These are phyloP conservation scores for Thecocarcelia acutangulata DNA, from an alignment of 2,888 invertebrate genomes.

Conservation along the genomic window DNA sequence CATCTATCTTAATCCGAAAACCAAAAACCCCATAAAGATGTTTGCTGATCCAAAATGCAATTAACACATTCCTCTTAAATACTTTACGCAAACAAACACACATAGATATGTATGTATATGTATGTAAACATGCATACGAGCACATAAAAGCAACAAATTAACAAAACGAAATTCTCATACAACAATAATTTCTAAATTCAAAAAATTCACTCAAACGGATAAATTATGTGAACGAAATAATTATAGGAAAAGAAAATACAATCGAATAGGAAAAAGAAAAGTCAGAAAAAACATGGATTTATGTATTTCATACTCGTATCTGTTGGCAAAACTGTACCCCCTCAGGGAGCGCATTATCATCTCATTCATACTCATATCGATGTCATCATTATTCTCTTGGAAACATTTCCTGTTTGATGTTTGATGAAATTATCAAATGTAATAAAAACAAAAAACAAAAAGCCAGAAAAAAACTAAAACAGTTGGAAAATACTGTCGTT, in stretches of 20 bases:
- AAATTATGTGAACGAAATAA: background rate
- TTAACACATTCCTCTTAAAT: constrained; percentile 66
- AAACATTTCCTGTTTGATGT: constrained; percentile 55
- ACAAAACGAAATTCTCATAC: constrained; percentile 12
- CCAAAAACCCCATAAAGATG: constrained; percentile 60
- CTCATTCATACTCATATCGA: constrained; percentile 26
- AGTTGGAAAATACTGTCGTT: constrained; percentile 57
- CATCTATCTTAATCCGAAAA: constrained; percentile 63
- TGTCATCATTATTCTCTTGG: constrained; percentile 21
- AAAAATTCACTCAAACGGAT: constrained; percentile 32
- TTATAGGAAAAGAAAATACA: constrained; percentile 9
- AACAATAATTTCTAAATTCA: constrained; percentile 19
- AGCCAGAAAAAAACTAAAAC: background rate
- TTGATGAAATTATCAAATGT: constrained; percentile 63
- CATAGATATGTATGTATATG: no score
- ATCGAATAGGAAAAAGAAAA: constrained; percentile 5
- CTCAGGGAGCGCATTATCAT: constrained; percentile 40
- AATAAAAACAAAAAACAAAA: background rate
- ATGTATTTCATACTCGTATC: background rate
- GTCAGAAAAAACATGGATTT: constrained; percentile 21
- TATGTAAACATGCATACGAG: no score
- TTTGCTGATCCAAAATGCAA: constrained; percentile 69
- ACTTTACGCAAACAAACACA: constrained; percentile 56
- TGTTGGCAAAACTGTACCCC: constrained; percentile 47
- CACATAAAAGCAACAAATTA: background rate